These are phyloP conservation scores for Neoarius graeffei DNA, from an alignment of 2,113 vertebrate genomes.

Conservation along the genomic window DNA sequence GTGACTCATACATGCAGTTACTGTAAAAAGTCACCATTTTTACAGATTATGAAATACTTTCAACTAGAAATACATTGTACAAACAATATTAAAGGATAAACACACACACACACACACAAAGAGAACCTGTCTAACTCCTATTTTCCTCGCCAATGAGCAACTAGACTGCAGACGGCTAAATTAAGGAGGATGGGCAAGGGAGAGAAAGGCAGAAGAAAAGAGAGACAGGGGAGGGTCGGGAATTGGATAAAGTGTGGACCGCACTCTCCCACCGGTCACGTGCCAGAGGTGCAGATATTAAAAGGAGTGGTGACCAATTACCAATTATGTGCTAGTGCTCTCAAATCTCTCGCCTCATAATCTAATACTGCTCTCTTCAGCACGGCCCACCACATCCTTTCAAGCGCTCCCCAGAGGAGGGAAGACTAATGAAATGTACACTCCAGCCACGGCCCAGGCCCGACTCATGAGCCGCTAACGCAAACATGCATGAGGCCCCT, in stretches of 20 bases:
- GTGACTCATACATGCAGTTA: constrained; percentile 38
- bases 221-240: constrained; percentile 41
- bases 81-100: background rate
- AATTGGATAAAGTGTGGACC: constrained; percentile 58
- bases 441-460: constrained; percentile 52
- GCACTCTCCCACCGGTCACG: constrained; percentile 53
- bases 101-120: background rate
- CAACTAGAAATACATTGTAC: background rate
- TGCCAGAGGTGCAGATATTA: constrained; percentile 65
- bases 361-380: constrained; percentile 57
- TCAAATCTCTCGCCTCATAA: constrained; percentile 70
- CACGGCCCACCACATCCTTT: constrained; percentile 47
- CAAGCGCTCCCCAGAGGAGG: constrained; percentile 60
- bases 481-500: constrained; percentile 58
- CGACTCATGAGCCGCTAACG: constrained; percentile 55
- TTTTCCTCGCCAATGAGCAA: background rate
- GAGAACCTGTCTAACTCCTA: background rate
- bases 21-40: background rate
- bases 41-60: background rate
- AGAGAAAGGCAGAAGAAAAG: constrained; percentile 32
- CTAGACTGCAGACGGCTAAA: constrained; percentile 11
- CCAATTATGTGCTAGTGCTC: constrained; percentile 67
- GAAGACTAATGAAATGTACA: constrained; percentile 73
- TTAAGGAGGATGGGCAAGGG: background rate
- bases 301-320: constrained; percentile 73